These are phyloP conservation scores for Hermodice carunculata DNA, from an alignment of 2,888 invertebrate genomes.

Conservation along the genomic window DNA sequence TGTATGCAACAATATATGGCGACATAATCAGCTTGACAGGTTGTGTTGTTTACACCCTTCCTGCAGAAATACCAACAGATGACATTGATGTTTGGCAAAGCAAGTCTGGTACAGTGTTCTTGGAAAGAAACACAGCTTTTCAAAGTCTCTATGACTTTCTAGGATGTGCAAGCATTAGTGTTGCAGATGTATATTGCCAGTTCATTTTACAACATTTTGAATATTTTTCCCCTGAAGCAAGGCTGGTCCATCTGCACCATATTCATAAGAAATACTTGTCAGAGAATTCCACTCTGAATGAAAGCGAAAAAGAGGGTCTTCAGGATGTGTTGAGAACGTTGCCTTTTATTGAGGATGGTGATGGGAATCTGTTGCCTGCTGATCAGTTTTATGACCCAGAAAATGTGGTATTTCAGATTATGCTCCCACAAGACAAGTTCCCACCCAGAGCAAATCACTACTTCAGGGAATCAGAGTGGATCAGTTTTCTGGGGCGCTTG, in stretches of 20 bases:
- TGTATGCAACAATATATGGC: slow-evolving; percentile 34
- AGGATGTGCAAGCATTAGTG: slow-evolving; percentile 32
- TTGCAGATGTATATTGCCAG: slow-evolving; percentile 41
- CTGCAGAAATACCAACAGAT: slow-evolving; percentile 35
- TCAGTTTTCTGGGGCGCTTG: slow-evolving; percentile 26
- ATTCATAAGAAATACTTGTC: slow-evolving; percentile 33
- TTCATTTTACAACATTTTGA: slow-evolving; percentile 46
- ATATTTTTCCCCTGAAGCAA: slow-evolving; percentile 35
- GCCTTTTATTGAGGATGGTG: slow-evolving; percentile 36
- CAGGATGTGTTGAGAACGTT: slow-evolving; percentile 30
- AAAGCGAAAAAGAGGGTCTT: slow-evolving; percentile 27
- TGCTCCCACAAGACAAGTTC: slow-evolving; percentile 42
- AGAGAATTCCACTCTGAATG: slow-evolving; percentile 14
- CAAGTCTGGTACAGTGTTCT: slow-evolving; percentile 37
- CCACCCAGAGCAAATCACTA: slow-evolving; percentile 30
- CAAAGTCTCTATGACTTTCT: slow-evolving; percentile 32
- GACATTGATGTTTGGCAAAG: slow-evolving; percentile 42
- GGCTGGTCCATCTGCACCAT: slow-evolving; percentile 38
- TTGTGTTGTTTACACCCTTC: slow-evolving; percentile 39
- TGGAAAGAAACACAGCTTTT: slow-evolving; percentile 30
- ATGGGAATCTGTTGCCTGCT: slow-evolving; percentile 37
- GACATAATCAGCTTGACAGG: slow-evolving; percentile 30
- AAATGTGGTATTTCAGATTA: slow-evolving; percentile 39
- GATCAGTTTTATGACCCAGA: slow-evolving; percentile 46
- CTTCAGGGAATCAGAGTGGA: slow-evolving; percentile 37